These are phyloP conservation scores for Pseudopipra pipra DNA, from an alignment of 2,113 vertebrate genomes.

Conservation along the genomic window DNA sequence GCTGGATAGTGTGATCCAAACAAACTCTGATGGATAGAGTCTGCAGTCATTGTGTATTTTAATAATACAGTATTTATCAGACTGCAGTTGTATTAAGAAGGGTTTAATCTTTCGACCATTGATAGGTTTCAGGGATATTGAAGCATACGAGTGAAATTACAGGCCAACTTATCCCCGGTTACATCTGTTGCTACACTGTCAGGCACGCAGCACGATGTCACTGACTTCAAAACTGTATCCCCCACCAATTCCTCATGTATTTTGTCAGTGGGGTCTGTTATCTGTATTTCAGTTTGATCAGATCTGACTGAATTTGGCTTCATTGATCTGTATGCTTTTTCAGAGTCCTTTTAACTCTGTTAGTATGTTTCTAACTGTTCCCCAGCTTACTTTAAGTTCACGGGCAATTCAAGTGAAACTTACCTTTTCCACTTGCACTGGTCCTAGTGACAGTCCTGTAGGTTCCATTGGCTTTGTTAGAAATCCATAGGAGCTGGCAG, in stretches of 20 bases:
- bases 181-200: background rate
- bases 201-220: background rate
- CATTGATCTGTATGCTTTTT: background rate
- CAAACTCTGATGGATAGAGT: background rate
- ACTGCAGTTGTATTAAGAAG: background rate
- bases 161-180: background rate
- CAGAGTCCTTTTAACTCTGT: background rate
- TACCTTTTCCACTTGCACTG: background rate
- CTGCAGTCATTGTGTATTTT: background rate
- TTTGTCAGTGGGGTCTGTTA: background rate
- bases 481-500: background rate
- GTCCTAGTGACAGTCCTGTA: background rate
- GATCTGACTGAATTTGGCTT: background rate
- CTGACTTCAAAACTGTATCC: background rate
- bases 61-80: slow-evolving; percentile 12
- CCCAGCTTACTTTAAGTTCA: background rate
- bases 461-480: background rate
- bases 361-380: background rate
- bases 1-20: background rate
- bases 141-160: background rate
- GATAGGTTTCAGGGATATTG: background rate
- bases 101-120: background rate
- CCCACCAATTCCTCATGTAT: background rate
- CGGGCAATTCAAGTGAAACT: background rate
- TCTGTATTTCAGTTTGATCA: background rate